Percentiles rank a stretch among this genome's conserved stretches.
These are phyloP conservation scores for Condylura cristata DNA, from an alignment of 2,113 vertebrate genomes.

Conservation along the genomic window DNA sequence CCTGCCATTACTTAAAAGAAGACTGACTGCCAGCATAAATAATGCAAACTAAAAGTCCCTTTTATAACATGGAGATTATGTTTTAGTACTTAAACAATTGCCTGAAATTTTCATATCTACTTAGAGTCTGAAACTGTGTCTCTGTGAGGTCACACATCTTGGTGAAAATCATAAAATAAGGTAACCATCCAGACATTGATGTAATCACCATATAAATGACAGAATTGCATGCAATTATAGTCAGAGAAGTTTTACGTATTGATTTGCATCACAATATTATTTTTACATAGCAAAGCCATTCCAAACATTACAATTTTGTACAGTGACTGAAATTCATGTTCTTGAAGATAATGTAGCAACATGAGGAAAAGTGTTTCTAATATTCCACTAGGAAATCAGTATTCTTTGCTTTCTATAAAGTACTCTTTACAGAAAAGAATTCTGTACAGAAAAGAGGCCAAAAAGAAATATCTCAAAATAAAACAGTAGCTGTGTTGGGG, in stretches of 20 bases:
- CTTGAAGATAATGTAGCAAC: conserved; percentile 39
- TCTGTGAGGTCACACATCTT: neutral
- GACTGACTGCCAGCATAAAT: neutral
- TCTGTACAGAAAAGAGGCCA: conserved; percentile 17
- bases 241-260: neutral
- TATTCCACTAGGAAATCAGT: conserved; percentile 30
- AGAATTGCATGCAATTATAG: neutral
- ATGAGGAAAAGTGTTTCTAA: neutral
- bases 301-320: neutral
- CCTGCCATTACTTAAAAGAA: neutral
- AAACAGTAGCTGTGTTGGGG: neutral
- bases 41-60: neutral
- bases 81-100: neutral
- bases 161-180: conserved; percentile 49
- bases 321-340: conserved; percentile 11
- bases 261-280: neutral
- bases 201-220: neutral
- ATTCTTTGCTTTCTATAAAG: no score
- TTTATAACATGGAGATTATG: neutral
- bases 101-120: neutral
- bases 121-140: neutral
- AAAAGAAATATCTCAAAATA: conserved; percentile 29
- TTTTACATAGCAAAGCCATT: conserved; percentile 1
- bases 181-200: neutral
- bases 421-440: conserved; percentile 40